These are phyloP conservation scores for Eurystomus gularis DNA, from an alignment of 2,113 vertebrate genomes.

Conservation along the genomic window DNA sequence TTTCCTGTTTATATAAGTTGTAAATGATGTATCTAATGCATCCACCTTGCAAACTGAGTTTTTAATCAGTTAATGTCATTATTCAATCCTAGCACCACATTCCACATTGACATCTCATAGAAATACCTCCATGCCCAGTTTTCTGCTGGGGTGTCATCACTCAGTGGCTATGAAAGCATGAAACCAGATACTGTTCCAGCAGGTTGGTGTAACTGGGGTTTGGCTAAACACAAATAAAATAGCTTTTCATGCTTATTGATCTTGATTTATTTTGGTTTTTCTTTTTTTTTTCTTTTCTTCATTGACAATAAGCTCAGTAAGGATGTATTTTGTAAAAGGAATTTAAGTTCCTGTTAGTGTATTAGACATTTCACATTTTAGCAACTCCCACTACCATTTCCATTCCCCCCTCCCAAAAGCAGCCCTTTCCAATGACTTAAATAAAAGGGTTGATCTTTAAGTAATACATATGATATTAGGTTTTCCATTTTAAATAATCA, in stretches of 20 bases:
- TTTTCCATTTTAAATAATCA: slow-evolving; percentile 85
- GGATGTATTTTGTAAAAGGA: slow-evolving; percentile 63
- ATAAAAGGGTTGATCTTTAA: slow-evolving; percentile 75
- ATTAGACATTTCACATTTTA: slow-evolving; percentile 67
- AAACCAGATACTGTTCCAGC: slow-evolving; percentile 45
- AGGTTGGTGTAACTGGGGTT: slow-evolving; percentile 29
- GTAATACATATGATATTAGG: slow-evolving; percentile 82
- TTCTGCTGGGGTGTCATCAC: slow-evolving; percentile 63
- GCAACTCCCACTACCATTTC: slow-evolving; percentile 53
- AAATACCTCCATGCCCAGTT: slow-evolving; percentile 18
- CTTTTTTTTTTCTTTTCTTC: slow-evolving; percentile 1
- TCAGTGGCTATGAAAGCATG: slow-evolving; percentile 50
- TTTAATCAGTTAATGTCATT: neutral
- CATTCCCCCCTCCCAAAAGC: neutral
- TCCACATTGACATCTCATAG: slow-evolving; percentile 8
- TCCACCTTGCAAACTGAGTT: neutral
- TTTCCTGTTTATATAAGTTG: neutral
- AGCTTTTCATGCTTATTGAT: slow-evolving; percentile 70
- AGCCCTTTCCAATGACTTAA: slow-evolving; percentile 59
- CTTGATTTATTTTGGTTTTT: slow-evolving; percentile 57
- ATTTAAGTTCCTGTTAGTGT: slow-evolving; percentile 56
- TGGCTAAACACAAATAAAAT: slow-evolving; percentile 72
- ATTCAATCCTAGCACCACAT: neutral
- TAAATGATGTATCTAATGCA: neutral
- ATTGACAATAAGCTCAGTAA: slow-evolving; percentile 47